Conservation (phyloP, 1,140 invertebrate genomes). For the Camponotus pennsylvanicus region DNA sequence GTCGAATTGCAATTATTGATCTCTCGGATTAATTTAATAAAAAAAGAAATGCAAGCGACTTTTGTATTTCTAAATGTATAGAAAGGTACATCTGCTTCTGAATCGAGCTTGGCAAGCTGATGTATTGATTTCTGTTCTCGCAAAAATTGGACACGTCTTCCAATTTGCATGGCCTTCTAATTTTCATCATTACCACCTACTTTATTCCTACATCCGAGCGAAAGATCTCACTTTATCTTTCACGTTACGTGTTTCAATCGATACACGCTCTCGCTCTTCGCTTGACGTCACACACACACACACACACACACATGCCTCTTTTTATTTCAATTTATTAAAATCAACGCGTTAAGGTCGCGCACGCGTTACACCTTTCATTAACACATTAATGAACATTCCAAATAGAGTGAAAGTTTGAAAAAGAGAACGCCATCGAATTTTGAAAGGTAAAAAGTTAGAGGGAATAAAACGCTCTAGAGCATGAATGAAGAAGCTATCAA, state of each 20-base stretch:
- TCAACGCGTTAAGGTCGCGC: constrained; percentile 47
- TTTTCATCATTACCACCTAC: background rate
- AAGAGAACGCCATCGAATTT: constrained; percentile 34
- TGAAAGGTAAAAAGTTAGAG: constrained; percentile 4
- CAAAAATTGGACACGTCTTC: background rate
- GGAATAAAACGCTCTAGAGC: background rate
- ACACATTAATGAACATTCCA: background rate
- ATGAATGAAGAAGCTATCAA: constrained; percentile 38
- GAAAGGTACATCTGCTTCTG: background rate
- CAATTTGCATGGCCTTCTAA: background rate
- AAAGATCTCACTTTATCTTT: constrained; percentile 28
- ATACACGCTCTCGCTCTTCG: constrained; percentile 2
- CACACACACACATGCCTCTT: background rate
- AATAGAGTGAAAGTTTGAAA: background rate
- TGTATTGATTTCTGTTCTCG: background rate
- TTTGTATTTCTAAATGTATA: background rate
- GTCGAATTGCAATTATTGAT: background rate
- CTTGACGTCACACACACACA: constrained; percentile 32
- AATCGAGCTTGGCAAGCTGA: background rate
- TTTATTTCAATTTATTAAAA: constrained; percentile 60
- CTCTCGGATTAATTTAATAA: background rate
- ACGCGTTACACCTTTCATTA: constrained; percentile 38
- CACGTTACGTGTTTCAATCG: constrained; percentile 43
- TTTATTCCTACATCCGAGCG: background rate
- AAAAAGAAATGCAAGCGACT: background rate